Percentiles rank a stretch among this genome's conserved stretches.
Conservation (phyloP, 1,140 invertebrate genomes). For the Tigriopus japonicus region DNA sequence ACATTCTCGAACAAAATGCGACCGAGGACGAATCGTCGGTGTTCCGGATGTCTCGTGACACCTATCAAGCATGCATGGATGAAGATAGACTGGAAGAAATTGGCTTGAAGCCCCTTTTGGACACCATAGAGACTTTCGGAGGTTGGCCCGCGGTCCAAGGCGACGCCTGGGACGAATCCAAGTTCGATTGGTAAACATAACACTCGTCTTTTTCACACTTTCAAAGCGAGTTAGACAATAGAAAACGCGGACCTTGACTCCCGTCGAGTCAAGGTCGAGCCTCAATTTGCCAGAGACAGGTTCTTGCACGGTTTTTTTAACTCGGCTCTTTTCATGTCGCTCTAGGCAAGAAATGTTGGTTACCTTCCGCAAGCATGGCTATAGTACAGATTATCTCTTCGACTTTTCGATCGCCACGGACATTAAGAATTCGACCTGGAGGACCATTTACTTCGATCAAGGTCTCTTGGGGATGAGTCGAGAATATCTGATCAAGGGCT, state of each 20-base stretch:
- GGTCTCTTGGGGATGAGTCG: constrained; percentile 55
- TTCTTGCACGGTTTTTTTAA: no score
- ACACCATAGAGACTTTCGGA: constrained; percentile 52
- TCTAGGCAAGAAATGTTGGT: constrained; percentile 41
- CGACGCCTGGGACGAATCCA: constrained; percentile 44
- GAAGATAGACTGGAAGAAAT: constrained; percentile 47
- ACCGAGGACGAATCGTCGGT: constrained; percentile 34
- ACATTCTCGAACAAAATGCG: constrained; percentile 47
- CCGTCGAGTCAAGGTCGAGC: no score
- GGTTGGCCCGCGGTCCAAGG: constrained; percentile 68
- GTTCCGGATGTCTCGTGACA: constrained; percentile 2
- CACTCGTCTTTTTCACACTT: no score
- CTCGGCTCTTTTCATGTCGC: no score
- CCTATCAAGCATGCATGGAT: constrained; percentile 16
- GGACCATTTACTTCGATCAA: constrained; percentile 55
- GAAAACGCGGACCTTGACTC: no score
- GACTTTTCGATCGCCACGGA: constrained; percentile 75
- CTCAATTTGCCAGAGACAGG: no score
- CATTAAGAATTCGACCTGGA: constrained; percentile 65
- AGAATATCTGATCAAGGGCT: constrained; percentile 68
- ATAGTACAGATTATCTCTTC: constrained; percentile 76
- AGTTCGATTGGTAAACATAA: constrained; percentile 47
- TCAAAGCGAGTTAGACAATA: no score
- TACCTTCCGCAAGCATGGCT: constrained; percentile 53
- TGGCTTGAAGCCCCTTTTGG: constrained; percentile 44